Evolutionary conservation across 1,140 invertebrate genomes (phyloP).

Genomic region (Aculops lycopersici): DNA sequence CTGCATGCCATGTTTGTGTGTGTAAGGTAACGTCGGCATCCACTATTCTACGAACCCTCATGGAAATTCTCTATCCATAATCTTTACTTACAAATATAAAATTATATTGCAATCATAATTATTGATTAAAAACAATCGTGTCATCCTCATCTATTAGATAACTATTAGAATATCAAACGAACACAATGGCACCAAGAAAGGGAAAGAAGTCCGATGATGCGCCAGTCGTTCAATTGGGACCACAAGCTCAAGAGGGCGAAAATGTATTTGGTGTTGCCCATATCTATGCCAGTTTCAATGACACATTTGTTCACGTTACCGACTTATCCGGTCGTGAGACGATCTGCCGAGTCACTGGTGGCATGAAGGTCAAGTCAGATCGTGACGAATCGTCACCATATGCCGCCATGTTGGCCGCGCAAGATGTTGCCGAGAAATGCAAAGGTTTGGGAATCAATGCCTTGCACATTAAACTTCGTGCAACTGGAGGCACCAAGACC

Average conservation of each 20-base stretch:
- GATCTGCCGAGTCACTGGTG: constrained; percentile 86
- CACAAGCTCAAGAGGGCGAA: constrained; percentile 84
- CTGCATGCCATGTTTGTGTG: too few relatives aligned
- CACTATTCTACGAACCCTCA: too few relatives aligned
- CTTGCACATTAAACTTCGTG: constrained; percentile 84
- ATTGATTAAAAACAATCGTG: too few relatives aligned
- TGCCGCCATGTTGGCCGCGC: constrained; percentile 98
- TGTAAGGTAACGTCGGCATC: too few relatives aligned
- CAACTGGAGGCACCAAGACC: constrained; percentile 83
- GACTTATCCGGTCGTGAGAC: constrained; percentile 97
- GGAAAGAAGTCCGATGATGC: constrained; percentile 67
- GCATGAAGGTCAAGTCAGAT: constrained; percentile 99
- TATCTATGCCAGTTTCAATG: constrained; percentile 97
- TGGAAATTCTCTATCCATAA: too few relatives aligned
- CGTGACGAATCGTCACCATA: constrained; percentile 98
- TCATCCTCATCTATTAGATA: too few relatives aligned
- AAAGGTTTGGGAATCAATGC: constrained; percentile 84
- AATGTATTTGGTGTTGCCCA: constrained; percentile 94
- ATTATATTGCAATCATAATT: too few relatives aligned
- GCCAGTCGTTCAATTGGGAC: constrained; percentile 77
- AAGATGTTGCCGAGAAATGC: constrained; percentile 98
- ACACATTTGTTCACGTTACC: constrained; percentile 98
- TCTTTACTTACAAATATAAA: too few relatives aligned
- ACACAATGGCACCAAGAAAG: constrained; percentile 56
- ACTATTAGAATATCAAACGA: neutral